A percentile compares a stretch with the other conserved stretches of the same genome.
Conservation (phyloP, 2,888 invertebrate genomes). For the Zygogramma bicolorata region DNA sequence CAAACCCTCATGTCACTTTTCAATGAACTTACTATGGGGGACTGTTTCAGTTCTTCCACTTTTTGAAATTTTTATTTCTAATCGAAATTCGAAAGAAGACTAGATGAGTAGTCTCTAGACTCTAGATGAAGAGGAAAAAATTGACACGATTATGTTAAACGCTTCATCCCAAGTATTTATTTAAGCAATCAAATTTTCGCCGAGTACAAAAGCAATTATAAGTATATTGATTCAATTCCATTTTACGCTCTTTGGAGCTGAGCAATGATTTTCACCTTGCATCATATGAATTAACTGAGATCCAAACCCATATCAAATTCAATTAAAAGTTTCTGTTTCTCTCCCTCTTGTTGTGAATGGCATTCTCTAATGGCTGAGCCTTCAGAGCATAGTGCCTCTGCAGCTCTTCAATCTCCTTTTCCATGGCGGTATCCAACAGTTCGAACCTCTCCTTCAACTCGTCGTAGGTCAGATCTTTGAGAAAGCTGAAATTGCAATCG, state of each 20-base stretch:
- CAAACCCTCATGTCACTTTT: no score
- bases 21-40: no score
- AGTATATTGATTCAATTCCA: not conserved
- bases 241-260: not conserved
- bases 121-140: no score
- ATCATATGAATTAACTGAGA: not conserved
- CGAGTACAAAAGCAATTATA: not conserved
- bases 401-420: slow-evolving; percentile 96
- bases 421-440: slow-evolving; percentile 97
- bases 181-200: no score
- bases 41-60: no score
- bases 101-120: no score
- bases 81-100: no score
- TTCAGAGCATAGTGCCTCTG: slow-evolving; percentile 95
- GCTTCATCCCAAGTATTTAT: no score
- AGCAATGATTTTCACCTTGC: not conserved
- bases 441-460: slow-evolving; percentile 93
- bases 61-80: no score
- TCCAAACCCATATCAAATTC: slow-evolving; percentile 1
- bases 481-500: slow-evolving; percentile 52
- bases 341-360: slow-evolving; percentile 54
- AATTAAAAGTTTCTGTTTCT: slow-evolving; percentile 55
- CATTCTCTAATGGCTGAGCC: slow-evolving; percentile 85
- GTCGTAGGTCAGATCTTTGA: slow-evolving; percentile 66
- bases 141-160: no score